These are phyloP conservation scores for Rapana venosa DNA, from an alignment of 2,888 invertebrate genomes.

Conservation along the genomic window DNA sequence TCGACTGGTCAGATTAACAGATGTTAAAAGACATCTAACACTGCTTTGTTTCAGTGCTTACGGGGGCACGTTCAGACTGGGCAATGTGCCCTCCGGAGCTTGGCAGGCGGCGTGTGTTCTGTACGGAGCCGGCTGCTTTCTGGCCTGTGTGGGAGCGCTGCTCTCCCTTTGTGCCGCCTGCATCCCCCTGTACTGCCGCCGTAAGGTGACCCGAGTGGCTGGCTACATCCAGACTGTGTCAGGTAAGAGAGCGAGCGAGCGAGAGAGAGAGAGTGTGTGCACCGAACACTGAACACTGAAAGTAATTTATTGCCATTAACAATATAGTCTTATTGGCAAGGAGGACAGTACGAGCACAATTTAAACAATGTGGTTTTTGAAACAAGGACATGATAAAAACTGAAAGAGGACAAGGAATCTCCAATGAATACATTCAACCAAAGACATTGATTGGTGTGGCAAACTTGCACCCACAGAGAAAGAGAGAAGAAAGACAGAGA, in stretches of 20 bases:
- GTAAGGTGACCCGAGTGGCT: constrained; percentile 65
- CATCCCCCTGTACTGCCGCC: constrained; percentile 62
- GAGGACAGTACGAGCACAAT: too few species aligned
- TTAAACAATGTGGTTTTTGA: too few species aligned
- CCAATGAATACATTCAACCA: too few species aligned
- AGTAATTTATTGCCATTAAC: neutral
- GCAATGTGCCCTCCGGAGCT: constrained; percentile 68
- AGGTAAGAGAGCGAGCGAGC: constrained; percentile 60
- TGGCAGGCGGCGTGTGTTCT: constrained; percentile 76
- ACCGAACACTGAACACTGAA: neutral
- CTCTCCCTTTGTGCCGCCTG: constrained; percentile 69
- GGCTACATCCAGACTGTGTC: constrained; percentile 73
- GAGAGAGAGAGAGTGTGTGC: neutral
- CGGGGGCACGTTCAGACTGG: constrained; percentile 68
- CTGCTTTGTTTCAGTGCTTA: constrained; percentile 53
- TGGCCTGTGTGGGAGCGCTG: constrained; percentile 71
- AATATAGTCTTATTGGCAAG: too few species aligned
- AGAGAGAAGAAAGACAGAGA: neutral
- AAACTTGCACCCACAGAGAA: too few species aligned
- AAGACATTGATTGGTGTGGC: too few species aligned
- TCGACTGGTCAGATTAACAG: too few species aligned
- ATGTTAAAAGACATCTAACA: too few species aligned
- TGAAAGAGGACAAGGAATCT: too few species aligned
- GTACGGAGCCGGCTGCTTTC: constrained; percentile 74
- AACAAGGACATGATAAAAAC: too few species aligned